These are phyloP conservation scores for Gallinago solitaria DNA, from an alignment of 2,797 vertebrate genomes.

Conservation along the genomic window DNA sequence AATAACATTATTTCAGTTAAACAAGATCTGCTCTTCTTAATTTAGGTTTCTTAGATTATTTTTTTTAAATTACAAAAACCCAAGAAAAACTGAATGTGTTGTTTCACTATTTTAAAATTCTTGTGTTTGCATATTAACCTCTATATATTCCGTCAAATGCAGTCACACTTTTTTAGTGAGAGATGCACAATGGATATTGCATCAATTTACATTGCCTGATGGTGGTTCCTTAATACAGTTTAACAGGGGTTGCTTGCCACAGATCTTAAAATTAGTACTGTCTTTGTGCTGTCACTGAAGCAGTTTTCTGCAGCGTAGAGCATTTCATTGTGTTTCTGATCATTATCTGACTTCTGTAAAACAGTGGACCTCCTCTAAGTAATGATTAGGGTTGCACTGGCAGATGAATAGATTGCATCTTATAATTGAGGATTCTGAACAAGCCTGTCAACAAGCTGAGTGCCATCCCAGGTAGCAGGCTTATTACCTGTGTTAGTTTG, in stretches of 20 bases:
- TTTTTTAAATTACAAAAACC: conserved; percentile 2
- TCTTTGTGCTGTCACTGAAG: conserved; percentile 7
- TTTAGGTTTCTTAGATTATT: not conserved
- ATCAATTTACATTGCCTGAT: not conserved
- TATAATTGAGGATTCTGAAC: not conserved
- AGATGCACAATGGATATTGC: not conserved
- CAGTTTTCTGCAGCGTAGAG: not conserved
- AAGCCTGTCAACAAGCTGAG: not conserved
- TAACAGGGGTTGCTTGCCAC: not conserved
- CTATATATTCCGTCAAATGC: not conserved
- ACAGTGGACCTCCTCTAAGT: not conserved
- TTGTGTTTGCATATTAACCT: not conserved
- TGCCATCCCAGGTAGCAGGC: not conserved
- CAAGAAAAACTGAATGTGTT: not conserved
- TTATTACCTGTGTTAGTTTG: not conserved
- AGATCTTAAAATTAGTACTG: conserved; percentile 1
- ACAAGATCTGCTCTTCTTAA: not conserved
- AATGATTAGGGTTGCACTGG: not conserved
- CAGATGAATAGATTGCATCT: conserved; percentile 4
- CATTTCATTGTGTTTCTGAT: not conserved
- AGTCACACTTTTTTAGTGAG: not conserved
- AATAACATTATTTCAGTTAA: not conserved
- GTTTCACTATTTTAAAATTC: conserved; percentile 9
- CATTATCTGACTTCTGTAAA: conserved; percentile 1
- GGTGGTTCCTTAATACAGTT: not conserved